A percentile compares a stretch with the other conserved stretches of the same genome.
These are phyloP conservation scores for Nibea albiflora DNA, from an alignment of 2,113 vertebrate genomes.

Conservation along the genomic window DNA sequence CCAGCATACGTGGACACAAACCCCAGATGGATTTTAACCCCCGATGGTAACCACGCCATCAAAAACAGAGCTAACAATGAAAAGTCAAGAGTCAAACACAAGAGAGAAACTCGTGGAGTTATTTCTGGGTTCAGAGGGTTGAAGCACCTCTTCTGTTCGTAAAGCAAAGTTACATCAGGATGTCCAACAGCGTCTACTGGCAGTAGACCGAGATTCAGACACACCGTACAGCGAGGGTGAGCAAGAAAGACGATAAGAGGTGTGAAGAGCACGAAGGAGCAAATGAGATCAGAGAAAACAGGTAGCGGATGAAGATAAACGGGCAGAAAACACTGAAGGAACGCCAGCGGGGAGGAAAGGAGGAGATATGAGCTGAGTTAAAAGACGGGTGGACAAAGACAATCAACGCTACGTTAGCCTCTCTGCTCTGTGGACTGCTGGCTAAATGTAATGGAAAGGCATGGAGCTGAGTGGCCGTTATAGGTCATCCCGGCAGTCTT, in stretches of 20 bases:
- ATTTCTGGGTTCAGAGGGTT: not conserved
- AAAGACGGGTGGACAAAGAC: not conserved
- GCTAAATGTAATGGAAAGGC: conserved; percentile 27
- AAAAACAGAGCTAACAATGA: too few species aligned
- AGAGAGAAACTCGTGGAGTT: conserved; percentile 1
- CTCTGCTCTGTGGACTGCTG: conserved; percentile 6
- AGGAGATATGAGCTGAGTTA: not conserved
- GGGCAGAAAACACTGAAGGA: not conserved
- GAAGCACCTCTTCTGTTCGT: not conserved
- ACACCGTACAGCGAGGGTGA: not conserved
- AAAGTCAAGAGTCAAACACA: not conserved
- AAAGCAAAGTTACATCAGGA: not conserved
- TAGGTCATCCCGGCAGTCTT: conserved; percentile 37
- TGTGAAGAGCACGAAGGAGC: not conserved
- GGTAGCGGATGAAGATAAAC: conserved; percentile 3
- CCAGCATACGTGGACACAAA: not conserved
- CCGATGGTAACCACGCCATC: not conserved
- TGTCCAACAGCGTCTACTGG: not conserved
- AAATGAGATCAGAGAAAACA: not conserved
- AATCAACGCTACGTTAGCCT: not conserved
- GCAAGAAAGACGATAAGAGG: not conserved
- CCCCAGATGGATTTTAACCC: not conserved
- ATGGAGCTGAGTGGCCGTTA: not conserved
- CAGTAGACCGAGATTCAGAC: not conserved
- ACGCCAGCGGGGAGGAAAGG: not conserved